These are phyloP conservation scores for Halcyon smyrnensis DNA, from an alignment of 2,797 vertebrate genomes.

Conservation along the genomic window DNA sequence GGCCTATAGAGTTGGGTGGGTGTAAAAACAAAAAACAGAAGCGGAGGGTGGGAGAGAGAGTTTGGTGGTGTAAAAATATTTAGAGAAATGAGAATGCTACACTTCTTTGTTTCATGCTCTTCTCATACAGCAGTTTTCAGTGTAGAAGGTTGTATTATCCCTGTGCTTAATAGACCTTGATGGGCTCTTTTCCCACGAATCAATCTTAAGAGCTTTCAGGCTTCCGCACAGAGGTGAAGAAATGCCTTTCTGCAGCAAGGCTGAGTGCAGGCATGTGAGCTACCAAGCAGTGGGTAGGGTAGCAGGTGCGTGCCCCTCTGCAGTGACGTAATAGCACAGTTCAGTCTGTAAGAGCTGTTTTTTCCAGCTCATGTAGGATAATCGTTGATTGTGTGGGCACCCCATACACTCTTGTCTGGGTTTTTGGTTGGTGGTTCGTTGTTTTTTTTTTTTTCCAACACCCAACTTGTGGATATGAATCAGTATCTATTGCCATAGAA, in stretches of 20 bases:
- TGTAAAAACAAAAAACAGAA: not conserved
- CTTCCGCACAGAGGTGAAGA: not conserved
- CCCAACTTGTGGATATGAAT: not conserved
- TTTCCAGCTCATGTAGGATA: not conserved
- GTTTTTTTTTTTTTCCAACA: not conserved
- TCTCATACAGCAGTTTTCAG: not conserved
- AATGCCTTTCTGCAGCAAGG: not conserved
- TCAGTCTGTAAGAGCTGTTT: not conserved
- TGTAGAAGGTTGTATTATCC: not conserved
- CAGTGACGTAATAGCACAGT: not conserved
- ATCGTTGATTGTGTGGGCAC: not conserved
- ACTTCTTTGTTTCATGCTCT: not conserved
- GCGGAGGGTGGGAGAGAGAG: not conserved
- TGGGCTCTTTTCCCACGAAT: not conserved
- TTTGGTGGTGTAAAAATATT: not conserved
- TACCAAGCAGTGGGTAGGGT: not conserved
- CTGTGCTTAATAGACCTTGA: not conserved
- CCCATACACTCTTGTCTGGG: not conserved
- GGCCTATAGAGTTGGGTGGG: not conserved
- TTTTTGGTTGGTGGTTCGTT: not conserved
- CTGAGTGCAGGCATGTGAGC: fast-evolving
- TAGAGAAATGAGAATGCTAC: not conserved
- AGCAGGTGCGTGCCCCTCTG: not conserved
- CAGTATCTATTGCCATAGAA: not conserved
- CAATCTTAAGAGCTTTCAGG: not conserved